phyloP scores from a whole-genome alignment of 2,113 vertebrate genomes.

The Argyrosomus japonicus region DNA sequence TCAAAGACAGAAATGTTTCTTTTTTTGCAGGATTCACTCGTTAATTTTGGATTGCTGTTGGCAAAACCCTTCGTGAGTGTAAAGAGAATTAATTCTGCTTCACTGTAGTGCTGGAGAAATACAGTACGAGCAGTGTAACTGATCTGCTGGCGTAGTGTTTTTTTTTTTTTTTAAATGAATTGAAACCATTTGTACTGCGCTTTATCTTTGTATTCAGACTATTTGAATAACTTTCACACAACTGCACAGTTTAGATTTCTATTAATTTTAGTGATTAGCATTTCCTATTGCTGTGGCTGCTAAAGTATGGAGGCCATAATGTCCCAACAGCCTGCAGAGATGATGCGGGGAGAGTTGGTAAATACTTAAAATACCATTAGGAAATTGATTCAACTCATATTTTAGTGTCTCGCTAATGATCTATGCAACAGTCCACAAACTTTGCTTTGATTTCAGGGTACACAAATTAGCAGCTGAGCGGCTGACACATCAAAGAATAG shows the following conservation, averaged over 20 bases:
- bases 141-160: conserved; percentile 5
- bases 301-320: background rate
- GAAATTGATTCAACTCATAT: too few species aligned
- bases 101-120: conserved; percentile 25
- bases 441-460: too few species aligned
- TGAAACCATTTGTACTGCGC: conserved; percentile 21
- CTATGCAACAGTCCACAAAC: too few species aligned
- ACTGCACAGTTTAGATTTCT: conserved; percentile 10
- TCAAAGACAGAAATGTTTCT: conserved; percentile 36
- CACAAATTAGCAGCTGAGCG: too few species aligned
- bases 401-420: too few species aligned
- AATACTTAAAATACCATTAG: background rate
- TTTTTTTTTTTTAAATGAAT: background rate
- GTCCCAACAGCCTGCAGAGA: background rate
- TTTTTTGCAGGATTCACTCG: conserved; percentile 21
- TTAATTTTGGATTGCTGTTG: conserved; percentile 57
- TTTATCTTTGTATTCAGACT: conserved; percentile 25
- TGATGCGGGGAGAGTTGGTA: background rate
- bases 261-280: conserved; percentile 14
- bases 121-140: conserved; percentile 16
- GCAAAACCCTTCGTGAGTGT: conserved; percentile 34
- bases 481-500: too few species aligned
- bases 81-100: conserved; percentile 42
- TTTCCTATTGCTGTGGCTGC: background rate
- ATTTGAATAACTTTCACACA: conserved; percentile 18